phyloP scores from a whole-genome alignment of 2,888 invertebrate genomes.

The Hoplodrina blanda region DNA sequence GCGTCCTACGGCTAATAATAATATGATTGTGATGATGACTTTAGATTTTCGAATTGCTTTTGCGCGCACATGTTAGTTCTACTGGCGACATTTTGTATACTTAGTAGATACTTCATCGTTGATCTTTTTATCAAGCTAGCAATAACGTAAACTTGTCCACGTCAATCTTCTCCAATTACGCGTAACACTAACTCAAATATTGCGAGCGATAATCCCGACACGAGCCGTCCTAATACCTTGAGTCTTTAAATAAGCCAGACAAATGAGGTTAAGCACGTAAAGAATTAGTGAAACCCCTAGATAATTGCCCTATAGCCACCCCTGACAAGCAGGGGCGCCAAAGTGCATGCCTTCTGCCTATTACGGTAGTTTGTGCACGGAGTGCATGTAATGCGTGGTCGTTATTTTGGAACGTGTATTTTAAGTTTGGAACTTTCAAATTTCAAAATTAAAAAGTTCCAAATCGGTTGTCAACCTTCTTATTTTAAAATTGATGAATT shows the following conservation, averaged over 20 bases:
- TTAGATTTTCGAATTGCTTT: too few relatives aligned
- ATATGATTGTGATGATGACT: too few relatives aligned
- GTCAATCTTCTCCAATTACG: slow-evolving; percentile 38
- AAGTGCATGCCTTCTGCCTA: slow-evolving; percentile 61
- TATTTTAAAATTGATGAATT: background rate
- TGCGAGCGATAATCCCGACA: slow-evolving; percentile 64
- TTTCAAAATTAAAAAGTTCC: too few relatives aligned
- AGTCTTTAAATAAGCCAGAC: slow-evolving; percentile 81
- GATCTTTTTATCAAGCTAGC: background rate
- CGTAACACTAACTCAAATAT: slow-evolving; percentile 52
- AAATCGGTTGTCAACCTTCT: background rate
- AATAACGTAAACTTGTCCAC: slow-evolving; percentile 20
- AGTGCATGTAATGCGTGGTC: slow-evolving; percentile 28
- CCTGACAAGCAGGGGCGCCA: slow-evolving; percentile 65
- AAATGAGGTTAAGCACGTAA: slow-evolving; percentile 81
- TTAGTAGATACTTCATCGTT: background rate
- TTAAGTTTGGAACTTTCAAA: background rate
- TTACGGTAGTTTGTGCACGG: slow-evolving; percentile 70
- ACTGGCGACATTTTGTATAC: too few relatives aligned
- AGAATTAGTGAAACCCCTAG: slow-evolving; percentile 78
- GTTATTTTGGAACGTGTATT: slow-evolving; percentile 10
- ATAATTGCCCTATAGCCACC: slow-evolving; percentile 73
- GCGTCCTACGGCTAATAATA: too few relatives aligned
- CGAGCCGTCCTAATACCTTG: slow-evolving; percentile 61
- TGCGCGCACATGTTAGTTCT: too few relatives aligned